These are phyloP conservation scores for Acrocephalus kingi DNA, from an alignment of 2,113 vertebrate genomes.

Conservation along the genomic window DNA sequence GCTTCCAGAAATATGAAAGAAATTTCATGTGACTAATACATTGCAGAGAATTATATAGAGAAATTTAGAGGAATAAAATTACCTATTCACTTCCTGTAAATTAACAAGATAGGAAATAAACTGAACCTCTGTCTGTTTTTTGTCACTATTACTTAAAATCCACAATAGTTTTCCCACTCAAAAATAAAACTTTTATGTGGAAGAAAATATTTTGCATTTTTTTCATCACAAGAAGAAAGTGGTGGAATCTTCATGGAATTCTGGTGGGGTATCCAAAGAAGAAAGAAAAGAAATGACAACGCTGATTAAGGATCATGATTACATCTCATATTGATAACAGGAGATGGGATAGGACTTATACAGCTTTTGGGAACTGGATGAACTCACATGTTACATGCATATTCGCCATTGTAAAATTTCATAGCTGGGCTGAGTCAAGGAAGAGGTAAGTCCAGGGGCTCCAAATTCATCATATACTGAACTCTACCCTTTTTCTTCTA, in stretches of 20 bases:
- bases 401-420: background rate
- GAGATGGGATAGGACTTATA: background rate
- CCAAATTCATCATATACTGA: background rate
- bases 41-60: background rate
- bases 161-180: background rate
- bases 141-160: background rate
- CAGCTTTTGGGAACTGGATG: background rate
- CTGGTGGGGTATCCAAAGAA: background rate
- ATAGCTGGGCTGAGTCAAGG: background rate
- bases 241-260: background rate
- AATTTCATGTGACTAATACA: background rate
- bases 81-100: background rate
- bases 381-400: background rate
- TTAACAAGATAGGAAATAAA: background rate
- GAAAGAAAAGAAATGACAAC: background rate
- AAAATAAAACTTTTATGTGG: background rate
- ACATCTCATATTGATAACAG: background rate
- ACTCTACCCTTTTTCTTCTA: background rate
- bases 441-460: background rate
- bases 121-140: background rate
- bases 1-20: background rate
- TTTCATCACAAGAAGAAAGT: background rate
- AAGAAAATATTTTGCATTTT: background rate
- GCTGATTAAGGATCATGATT: background rate
- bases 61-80: background rate